These are phyloP conservation scores for Leptinotarsa haldemani DNA, from an alignment of 2,888 invertebrate genomes.

Conservation along the genomic window DNA sequence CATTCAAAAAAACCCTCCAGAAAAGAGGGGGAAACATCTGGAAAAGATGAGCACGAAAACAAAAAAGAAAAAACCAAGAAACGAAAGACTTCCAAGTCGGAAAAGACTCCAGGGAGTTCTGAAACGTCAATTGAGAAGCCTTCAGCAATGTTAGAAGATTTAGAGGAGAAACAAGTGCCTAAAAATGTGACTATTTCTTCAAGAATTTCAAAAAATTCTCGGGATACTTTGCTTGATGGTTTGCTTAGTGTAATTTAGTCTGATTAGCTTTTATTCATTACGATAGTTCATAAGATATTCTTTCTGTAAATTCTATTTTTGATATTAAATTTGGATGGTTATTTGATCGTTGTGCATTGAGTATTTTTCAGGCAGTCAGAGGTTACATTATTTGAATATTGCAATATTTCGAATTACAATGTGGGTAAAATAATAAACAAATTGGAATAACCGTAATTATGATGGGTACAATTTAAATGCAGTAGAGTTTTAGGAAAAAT, in stretches of 20 bases:
- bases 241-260: conserved; percentile 28
- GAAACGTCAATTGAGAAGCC: background rate
- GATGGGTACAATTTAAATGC: too few species aligned
- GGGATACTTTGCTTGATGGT: conserved; percentile 22
- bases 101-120: background rate
- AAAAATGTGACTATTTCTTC: conserved; percentile 2
- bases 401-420: too few species aligned
- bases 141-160: background rate
- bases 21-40: background rate
- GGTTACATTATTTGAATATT: background rate
- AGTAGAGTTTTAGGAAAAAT: too few species aligned
- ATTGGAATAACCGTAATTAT: too few species aligned
- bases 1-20: background rate
- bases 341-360: background rate
- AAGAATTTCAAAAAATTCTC: background rate
- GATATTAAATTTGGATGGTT: background rate
- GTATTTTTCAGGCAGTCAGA: background rate
- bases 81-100: background rate
- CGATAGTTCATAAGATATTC: background rate
- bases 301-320: background rate
- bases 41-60: background rate
- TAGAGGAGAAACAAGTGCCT: background rate
- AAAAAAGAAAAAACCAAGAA: background rate
- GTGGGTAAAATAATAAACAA: too few species aligned
- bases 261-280: background rate